A percentile compares a stretch with the other conserved stretches of the same genome.
phyloP scores from a whole-genome alignment of 2,888 invertebrate species.

The Byasa hedistus region DNA sequence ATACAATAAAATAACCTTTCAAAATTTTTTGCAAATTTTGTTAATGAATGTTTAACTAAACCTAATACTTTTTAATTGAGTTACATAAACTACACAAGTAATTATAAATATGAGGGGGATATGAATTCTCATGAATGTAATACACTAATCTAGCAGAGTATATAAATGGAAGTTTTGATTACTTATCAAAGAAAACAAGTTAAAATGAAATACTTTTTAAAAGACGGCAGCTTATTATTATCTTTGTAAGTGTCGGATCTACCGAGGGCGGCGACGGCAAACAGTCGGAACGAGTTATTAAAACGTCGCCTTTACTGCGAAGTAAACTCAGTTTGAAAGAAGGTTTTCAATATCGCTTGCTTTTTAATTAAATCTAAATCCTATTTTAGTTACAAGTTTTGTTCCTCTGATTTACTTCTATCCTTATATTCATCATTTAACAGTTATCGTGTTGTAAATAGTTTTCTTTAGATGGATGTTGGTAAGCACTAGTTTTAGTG shows the following conservation, averaged over 20 bases:
- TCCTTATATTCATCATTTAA: too few relatives aligned
- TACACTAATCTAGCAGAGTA: too few relatives aligned
- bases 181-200: background rate
- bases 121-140: too few relatives aligned
- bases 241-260: background rate
- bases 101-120: too few relatives aligned
- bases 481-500: too few relatives aligned
- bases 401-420: background rate
- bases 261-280: conserved; percentile 1
- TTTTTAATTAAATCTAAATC: conserved; percentile 7
- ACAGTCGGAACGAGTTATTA: conserved; percentile 12
- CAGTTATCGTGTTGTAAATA: too few relatives aligned
- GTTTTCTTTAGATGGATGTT: too few relatives aligned
- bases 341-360: conserved; percentile 10
- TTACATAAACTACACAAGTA: too few relatives aligned
- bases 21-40: too few relatives aligned
- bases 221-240: conserved; percentile 15
- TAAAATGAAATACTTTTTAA: conserved; percentile 2
- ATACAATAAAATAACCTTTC: too few relatives aligned
- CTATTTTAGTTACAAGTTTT: background rate
- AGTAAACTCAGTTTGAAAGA: conserved; percentile 16
- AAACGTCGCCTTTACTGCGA: conserved; percentile 10
- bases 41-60: too few relatives aligned
- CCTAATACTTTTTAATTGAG: too few relatives aligned
- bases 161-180: background rate